These are phyloP conservation scores for Cetoscarus ocellatus DNA, from an alignment of 2,797 vertebrate genomes.

Conservation along the genomic window DNA sequence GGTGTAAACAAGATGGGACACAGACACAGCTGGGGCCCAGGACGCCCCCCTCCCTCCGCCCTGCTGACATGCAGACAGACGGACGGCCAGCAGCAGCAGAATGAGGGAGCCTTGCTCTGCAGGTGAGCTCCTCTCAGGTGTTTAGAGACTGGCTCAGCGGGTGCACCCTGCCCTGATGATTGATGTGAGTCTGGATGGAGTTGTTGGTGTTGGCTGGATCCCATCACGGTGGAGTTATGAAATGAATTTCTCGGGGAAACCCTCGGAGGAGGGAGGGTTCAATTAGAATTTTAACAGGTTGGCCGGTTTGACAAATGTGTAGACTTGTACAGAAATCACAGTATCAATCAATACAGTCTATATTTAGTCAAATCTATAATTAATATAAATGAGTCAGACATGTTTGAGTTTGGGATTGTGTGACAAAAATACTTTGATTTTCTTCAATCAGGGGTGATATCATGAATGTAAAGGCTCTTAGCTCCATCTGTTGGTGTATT, in stretches of 20 bases:
- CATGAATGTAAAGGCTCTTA: neutral
- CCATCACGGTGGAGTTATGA: neutral
- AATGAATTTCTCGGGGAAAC: neutral
- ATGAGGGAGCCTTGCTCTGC: neutral
- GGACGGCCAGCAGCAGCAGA: conserved; percentile 17
- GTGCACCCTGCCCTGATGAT: too few relatives aligned
- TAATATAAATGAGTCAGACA: too few relatives aligned
- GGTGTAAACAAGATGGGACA: conserved; percentile 77
- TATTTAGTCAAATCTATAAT: too few relatives aligned
- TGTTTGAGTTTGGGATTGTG: neutral
- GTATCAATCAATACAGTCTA: too few relatives aligned
- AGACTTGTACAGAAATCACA: too few relatives aligned
- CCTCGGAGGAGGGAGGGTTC: neutral
- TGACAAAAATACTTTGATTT: too few relatives aligned
- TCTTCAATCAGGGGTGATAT: neutral
- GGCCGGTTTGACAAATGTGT: neutral
- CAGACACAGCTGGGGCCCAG: conserved; percentile 68
- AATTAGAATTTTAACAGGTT: neutral
- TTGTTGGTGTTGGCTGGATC: neutral
- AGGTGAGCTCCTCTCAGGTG: neutral
- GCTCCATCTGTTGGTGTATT: conserved; percentile 42
- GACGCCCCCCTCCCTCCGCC: conserved; percentile 13
- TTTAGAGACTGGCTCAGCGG: too few relatives aligned
- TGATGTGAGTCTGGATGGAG: too few relatives aligned
- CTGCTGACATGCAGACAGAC: conserved; percentile 23